phyloP scores from a whole-genome alignment of 1,140 invertebrate genomes.

The Drosophila kohkoa region DNA sequence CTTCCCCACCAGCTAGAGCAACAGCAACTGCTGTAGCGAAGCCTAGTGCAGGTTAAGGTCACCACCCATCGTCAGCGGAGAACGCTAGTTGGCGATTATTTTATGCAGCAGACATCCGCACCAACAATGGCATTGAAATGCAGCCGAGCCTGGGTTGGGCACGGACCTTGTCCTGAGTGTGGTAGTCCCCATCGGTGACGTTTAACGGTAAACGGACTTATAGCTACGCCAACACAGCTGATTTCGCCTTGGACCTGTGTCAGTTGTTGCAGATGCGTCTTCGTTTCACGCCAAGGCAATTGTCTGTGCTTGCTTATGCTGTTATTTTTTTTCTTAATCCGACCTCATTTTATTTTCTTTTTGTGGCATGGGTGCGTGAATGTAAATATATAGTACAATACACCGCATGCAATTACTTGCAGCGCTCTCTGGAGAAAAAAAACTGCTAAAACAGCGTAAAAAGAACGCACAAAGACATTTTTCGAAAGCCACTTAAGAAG shows the following conservation, averaged over 20 bases:
- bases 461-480: constrained; percentile 60
- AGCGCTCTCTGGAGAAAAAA: constrained; percentile 13
- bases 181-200: constrained; percentile 49
- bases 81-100: constrained; percentile 56
- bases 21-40: constrained; percentile 25
- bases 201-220: constrained; percentile 77
- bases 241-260: constrained; percentile 54
- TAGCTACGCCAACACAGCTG: constrained; percentile 44
- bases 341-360: constrained; percentile 44
- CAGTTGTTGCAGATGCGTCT: constrained; percentile 16
- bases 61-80: constrained; percentile 39
- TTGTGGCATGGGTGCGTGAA: neutral
- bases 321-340: constrained; percentile 74
- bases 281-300: constrained; percentile 52
- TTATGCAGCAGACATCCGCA: constrained; percentile 68
- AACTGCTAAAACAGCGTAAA: constrained; percentile 31
- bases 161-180: constrained; percentile 12
- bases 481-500: constrained; percentile 48
- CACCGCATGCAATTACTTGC: neutral
- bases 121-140: constrained; percentile 77
- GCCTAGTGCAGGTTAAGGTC: constrained; percentile 69
- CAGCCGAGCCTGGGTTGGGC: constrained; percentile 17
- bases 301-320: constrained; percentile 68
- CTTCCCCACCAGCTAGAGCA: neutral
- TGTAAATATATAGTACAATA: neutral